Evolutionary conservation across 2,888 invertebrate genomes (phyloP), one percentile per base, ranked within the genome.

Genomic region (Drosophila prostipennis): DNA sequence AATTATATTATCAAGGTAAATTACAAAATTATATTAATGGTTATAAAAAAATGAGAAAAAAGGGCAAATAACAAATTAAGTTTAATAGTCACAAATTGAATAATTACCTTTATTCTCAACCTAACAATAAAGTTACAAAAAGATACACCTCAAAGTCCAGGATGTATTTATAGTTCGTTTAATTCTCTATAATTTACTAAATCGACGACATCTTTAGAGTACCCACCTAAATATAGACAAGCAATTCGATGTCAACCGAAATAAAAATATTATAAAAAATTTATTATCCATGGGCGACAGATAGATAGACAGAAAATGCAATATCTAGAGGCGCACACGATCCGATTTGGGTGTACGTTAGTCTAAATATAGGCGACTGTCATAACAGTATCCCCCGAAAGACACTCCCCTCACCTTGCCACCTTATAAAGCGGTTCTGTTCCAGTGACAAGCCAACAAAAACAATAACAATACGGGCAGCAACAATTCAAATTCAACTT

Each of bases 401-500:
- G 37, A 16, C 19, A 23, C 26, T 16, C 32, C 23, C 43, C 23
- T 34, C 6, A 7, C 43, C 4, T 32, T 39, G 34, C 11, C 29
- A 26, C 42, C 55, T 42, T 53, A 19, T 36, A 70, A 59, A 59
- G 42, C 72, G 42, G 61, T 48, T 61, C 73, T 53, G 45, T 72
- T 55, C 29, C 70, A 52, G 64, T 57, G 72, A 54, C 56, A 65
- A 55, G 45, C 46, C 67, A 68, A 61, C 53, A 69, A 63, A 49
- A 79, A 65, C 37, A 72, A 74, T 40, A 55, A 60, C 46, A 68
- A 46, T 29, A 60, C 72, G 29, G 72, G 23, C 46, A 74, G 59
- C 74, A 82, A 73, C 74, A 77, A 83, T 87, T 86, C 69, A 86
- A 88, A 88, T 86, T 71, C 80, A 87, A 88, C 84, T 87, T 61